A percentile compares a stretch with the other conserved stretches of the same genome.
These are phyloP conservation scores for Bombus vancouverensis DNA, from an alignment of 1,140 invertebrate species.

Conservation along the genomic window DNA sequence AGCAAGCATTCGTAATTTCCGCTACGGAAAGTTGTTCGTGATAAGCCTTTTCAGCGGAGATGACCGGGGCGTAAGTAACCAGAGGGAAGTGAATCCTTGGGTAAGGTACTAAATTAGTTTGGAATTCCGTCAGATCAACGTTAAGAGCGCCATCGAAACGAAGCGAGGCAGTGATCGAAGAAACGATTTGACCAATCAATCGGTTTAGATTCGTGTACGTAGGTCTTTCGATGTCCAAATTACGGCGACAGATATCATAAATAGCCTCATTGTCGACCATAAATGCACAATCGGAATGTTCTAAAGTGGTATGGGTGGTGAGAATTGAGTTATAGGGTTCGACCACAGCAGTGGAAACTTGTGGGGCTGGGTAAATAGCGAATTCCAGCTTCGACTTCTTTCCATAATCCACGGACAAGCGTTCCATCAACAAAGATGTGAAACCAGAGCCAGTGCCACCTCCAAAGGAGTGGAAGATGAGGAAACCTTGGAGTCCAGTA, in stretches of 20 bases:
- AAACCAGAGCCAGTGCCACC: constrained; percentile 72
- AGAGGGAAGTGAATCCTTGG: constrained; percentile 70
- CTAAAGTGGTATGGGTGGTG: constrained; percentile 86
- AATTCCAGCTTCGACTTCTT: constrained; percentile 66
- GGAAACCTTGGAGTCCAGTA: constrained; percentile 59
- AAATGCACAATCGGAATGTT: constrained; percentile 86
- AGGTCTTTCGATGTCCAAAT: constrained; percentile 86
- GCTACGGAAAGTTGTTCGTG: constrained; percentile 60
- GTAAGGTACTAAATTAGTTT: constrained; percentile 71
- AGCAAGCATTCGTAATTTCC: constrained; percentile 84
- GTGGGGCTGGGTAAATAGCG: constrained; percentile 66
- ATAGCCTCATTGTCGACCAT: constrained; percentile 88
- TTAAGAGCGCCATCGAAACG: constrained; percentile 62
- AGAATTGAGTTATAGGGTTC: constrained; percentile 60
- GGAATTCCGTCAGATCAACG: constrained; percentile 59
- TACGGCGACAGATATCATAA: constrained; percentile 93
- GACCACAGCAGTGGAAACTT: constrained; percentile 60
- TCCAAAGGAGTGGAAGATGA: constrained; percentile 84
- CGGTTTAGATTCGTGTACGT: constrained; percentile 72
- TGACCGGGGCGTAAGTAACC: constrained; percentile 63
- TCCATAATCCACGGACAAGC: constrained; percentile 78
- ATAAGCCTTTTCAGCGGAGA: constrained; percentile 65
- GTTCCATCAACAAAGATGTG: constrained; percentile 59
- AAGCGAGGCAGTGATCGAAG: constrained; percentile 77
- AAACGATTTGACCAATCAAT: constrained; percentile 79